These are phyloP conservation scores for Sebastes itinus DNA, from an alignment of 2,797 vertebrate species.

Conservation along the genomic window DNA sequence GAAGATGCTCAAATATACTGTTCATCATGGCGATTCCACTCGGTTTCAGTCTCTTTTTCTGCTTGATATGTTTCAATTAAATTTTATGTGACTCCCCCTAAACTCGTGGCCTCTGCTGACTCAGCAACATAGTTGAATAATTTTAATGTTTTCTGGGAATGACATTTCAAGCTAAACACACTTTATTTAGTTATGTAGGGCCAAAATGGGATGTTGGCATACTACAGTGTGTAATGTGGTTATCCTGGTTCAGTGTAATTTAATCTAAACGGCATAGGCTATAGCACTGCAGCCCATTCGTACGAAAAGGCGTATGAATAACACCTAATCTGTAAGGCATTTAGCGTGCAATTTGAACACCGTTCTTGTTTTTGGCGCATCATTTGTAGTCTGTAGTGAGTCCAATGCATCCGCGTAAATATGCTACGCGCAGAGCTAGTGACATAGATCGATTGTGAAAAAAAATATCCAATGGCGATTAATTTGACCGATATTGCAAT, in stretches of 20 bases:
- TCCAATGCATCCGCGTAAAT: no score
- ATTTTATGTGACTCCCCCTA: conserved; percentile 49
- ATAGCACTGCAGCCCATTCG: not conserved
- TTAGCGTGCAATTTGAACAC: no score
- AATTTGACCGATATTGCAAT: accelerated
- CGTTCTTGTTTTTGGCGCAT: accelerated
- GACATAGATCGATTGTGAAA: no score
- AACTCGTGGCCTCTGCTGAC: conserved; percentile 34
- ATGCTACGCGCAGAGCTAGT: no score
- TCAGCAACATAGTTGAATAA: conserved; percentile 29
- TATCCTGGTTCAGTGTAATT: not conserved
- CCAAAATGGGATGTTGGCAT: not conserved
- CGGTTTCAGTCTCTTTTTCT: conserved; percentile 39
- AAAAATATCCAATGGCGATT: no score
- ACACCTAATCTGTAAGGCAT: accelerated
- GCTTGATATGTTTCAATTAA: conserved; percentile 51
- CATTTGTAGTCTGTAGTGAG: no score
- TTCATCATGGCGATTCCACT: conserved; percentile 43
- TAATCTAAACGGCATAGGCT: not conserved
- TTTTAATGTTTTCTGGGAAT: conserved; percentile 30
- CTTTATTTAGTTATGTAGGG: not conserved
- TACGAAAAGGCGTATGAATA: no score
- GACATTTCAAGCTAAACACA: conserved; percentile 8
- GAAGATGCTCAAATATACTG: conserved; percentile 58
- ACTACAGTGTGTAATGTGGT: not conserved